Evolutionary conservation across 2,888 invertebrate species (phyloP).

Genomic region (Herminia tarsipennalis): DNA sequence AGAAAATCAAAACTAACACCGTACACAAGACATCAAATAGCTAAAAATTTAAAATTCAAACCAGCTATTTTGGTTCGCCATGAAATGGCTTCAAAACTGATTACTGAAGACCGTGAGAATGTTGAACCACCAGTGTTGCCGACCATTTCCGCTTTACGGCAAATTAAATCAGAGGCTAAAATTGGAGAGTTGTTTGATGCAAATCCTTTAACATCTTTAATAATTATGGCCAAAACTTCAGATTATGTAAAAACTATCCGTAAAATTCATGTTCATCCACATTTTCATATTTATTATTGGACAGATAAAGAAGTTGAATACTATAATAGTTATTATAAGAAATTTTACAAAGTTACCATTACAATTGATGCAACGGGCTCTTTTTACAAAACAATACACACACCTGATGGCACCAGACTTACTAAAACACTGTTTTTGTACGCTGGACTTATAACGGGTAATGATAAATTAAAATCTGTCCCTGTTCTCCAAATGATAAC

Average conservation of each 20-base stretch:
- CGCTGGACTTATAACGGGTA: background rate
- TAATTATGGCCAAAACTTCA: background rate
- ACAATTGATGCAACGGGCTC: background rate
- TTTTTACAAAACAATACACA: background rate
- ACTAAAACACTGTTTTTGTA: background rate
- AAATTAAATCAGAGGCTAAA: background rate
- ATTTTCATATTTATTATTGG: background rate
- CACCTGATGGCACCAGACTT: background rate
- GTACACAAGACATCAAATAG: constrained; percentile 7
- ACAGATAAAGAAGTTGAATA: background rate
- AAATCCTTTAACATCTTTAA: background rate
- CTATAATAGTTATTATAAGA: too few species aligned
- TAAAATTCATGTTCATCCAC: background rate
- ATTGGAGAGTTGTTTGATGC: background rate
- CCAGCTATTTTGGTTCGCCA: constrained; percentile 10
- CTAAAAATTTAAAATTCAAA: constrained; percentile 10
- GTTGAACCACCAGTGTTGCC: background rate
- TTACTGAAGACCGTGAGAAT: background rate
- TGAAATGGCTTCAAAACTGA: background rate
- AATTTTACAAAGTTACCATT: background rate
- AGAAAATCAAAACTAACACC: constrained; percentile 7
- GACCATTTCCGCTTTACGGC: background rate
- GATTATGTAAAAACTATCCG: background rate
- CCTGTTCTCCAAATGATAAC: too few species aligned
- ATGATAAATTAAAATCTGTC: too few species aligned